These are phyloP conservation scores for Papilio elwesi DNA, from an alignment of 2,888 invertebrate genomes.

Conservation along the genomic window DNA sequence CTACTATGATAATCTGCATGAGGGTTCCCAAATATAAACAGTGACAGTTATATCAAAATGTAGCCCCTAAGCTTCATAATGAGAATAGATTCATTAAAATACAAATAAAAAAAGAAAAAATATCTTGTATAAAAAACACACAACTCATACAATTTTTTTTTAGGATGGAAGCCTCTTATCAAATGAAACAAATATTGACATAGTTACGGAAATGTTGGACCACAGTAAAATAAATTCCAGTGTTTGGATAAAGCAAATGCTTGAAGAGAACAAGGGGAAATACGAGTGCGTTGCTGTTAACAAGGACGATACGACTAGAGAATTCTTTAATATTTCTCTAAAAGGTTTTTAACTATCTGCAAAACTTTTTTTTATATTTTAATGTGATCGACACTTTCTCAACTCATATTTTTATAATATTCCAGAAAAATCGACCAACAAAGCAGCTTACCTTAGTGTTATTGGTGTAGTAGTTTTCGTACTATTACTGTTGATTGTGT, in stretches of 20 bases:
- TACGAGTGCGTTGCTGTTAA: conserved; percentile 63
- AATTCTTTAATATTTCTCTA: conserved; percentile 52
- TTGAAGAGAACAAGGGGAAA: conserved; percentile 56
- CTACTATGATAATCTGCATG: neutral
- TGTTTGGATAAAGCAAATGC: conserved; percentile 55
- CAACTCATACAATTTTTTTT: neutral
- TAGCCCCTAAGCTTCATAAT: no score
- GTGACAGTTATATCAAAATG: no score
- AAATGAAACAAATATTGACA: conserved; percentile 49
- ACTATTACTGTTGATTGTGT: conserved; percentile 68
- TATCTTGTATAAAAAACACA: neutral
- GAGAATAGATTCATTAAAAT: no score
- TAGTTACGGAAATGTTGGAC: conserved; percentile 51
- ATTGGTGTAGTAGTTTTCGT: conserved; percentile 66
- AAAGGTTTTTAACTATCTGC: conserved; percentile 51
- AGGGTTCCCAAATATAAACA: neutral
- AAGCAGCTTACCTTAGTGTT: conserved; percentile 53
- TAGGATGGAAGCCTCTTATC: conserved; percentile 50
- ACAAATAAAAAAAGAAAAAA: no score
- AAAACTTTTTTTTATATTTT: neutral
- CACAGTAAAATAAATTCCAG: conserved; percentile 62
- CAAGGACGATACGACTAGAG: conserved; percentile 42
- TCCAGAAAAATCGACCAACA: conserved; percentile 54
- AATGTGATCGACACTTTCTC: neutral
- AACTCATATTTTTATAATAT: conserved; percentile 24